A percentile compares a stretch with the other conserved stretches of the same genome.
Conservation (phyloP, 2,113 vertebrate species). For the Nannobrachium achirus region DNA sequence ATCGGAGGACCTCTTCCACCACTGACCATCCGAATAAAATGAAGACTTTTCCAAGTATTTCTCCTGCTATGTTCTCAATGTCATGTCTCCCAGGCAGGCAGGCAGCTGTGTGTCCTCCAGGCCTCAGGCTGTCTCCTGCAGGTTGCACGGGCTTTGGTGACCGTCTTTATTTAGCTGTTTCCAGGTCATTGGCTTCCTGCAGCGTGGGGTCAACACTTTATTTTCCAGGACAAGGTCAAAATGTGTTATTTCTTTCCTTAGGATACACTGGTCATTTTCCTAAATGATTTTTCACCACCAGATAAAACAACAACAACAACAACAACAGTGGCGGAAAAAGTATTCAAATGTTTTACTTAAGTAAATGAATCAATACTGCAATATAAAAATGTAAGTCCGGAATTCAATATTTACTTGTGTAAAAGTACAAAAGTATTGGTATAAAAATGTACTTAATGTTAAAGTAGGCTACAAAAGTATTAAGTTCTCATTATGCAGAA, state of each 20-base stretch:
- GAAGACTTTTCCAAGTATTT: background rate
- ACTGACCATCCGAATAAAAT: no score
- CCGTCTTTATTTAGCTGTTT: slow-evolving; percentile 43
- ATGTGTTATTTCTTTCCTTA: slow-evolving; percentile 70
- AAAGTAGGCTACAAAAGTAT: no score
- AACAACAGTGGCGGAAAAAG: no score
- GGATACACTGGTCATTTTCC: slow-evolving; percentile 53
- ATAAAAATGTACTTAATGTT: no score
- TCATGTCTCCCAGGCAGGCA: background rate
- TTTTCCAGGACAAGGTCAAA: slow-evolving; percentile 62
- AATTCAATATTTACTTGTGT: no score
- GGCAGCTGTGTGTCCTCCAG: background rate
- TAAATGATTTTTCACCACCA: slow-evolving; percentile 55
- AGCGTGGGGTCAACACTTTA: slow-evolving; percentile 29
- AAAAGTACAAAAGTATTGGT: no score
- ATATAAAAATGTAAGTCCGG: no score
- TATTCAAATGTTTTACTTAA: no score
- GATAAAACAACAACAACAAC: slow-evolving; percentile 11
- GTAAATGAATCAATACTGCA: no score
- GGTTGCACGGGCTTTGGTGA: slow-evolving; percentile 36
- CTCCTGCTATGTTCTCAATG: background rate
- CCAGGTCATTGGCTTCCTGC: slow-evolving; percentile 41
- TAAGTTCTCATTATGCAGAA: no score
- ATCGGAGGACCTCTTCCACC: no score
- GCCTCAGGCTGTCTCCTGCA: background rate